Base-by-base conservation (phyloP, 2,797 vertebrate species). In the Miichthys miiuy region DNA sequence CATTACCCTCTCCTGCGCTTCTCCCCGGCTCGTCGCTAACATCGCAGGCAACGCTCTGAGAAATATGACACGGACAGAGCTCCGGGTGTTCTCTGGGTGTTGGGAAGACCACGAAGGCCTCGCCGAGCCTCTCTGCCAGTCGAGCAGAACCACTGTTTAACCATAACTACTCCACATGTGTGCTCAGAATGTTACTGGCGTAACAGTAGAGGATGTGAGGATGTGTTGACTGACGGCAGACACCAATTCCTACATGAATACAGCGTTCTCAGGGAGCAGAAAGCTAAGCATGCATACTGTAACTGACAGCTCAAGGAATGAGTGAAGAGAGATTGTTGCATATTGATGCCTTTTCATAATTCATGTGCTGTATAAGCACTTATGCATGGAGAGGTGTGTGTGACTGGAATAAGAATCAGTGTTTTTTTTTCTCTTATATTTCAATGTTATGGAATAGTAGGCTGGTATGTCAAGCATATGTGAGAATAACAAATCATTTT, bases 311-410 rank as follows among this genome's bases (percentile, higher is more conserved):
- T 47, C 25, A 44, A 67, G 67, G 63, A 78, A 75, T 27, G 58
- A 83, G 60, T 27, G 55, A 83, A 34, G 56, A 72, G n/a, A 72
- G 25, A 75, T 69, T 64, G 68, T 64, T 87, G 74, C 87, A 88
- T 87, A 82, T 83, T 83, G 78, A 88, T 84, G 71, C 72, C 10
- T 82, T 75, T 89, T 87, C 75, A 90, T 87, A 85, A 90, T 89
- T 81, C 85, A 87, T 90, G 83, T 82, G 74, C 72, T 76, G 72
- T 82, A 72, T 81, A 64, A 80, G 81, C 81, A 73, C 62, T 83
- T 75, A 50, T 62, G 50, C 68, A 78, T 42, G 65, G 58, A 57
- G 38, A 41, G 42, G 44, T 30, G 60, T 65, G 66, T 82, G 82
- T 84, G 89, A 63, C 63, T 78, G 70, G 79, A 87, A 87, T 82